Evolutionary conservation across 2,888 invertebrate genomes (phyloP).

Genomic region (Acanthococcus lagerstroemiae): DNA sequence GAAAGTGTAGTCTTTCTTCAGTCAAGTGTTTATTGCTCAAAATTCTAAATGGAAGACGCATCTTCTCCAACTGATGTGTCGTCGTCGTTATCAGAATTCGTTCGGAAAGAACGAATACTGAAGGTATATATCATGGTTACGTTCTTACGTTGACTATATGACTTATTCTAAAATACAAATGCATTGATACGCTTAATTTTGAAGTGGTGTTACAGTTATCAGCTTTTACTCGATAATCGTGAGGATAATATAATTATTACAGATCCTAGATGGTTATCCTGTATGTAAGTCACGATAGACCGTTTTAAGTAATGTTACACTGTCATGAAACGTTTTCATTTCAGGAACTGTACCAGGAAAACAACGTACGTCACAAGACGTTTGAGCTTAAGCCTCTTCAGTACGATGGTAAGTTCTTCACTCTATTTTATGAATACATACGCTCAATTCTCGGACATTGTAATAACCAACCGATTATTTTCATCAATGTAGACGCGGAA

Average conservation of each 20-base stretch:
- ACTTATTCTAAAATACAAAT: no score
- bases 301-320: background rate
- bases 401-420: constrained; percentile 8
- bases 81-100: constrained; percentile 20
- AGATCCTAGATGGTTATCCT: background rate
- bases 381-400: background rate
- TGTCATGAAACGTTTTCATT: background rate
- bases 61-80: constrained; percentile 20
- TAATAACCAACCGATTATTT: background rate
- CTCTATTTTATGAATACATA: no score
- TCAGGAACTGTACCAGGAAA: constrained; percentile 16
- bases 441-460: background rate
- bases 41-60: constrained; percentile 16
- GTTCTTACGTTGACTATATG: background rate
- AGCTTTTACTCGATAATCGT: background rate
- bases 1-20: background rate
- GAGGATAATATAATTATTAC: background rate
- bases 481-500: constrained; percentile 11
- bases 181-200: no score
- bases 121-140: background rate
- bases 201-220: no score
- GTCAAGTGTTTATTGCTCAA: no score
- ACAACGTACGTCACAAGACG: background rate
- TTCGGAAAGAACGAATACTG: constrained; percentile 14
- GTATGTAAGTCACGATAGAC: background rate